Conservation (phyloP, 2,888 invertebrate genomes). For the Eudasyphora cyanicolor region DNA sequence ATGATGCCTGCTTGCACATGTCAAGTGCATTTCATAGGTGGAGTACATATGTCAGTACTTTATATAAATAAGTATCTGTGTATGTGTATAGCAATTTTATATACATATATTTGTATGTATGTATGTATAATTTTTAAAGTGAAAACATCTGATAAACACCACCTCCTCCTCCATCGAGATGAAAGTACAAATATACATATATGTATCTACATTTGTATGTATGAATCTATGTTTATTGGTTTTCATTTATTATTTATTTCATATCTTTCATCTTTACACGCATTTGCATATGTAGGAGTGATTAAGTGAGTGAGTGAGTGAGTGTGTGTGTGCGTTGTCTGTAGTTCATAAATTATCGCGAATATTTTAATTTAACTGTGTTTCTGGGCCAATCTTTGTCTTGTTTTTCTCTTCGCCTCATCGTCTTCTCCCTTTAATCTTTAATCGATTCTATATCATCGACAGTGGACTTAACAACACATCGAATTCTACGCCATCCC, state of each 20-base stretch:
- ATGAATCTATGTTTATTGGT: neutral
- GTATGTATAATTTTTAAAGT: constrained; percentile 14
- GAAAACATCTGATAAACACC: constrained; percentile 23
- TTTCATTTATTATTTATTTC: too few relatives aligned
- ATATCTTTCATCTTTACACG: neutral
- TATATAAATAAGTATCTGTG: too few relatives aligned
- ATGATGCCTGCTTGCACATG: constrained; percentile 58
- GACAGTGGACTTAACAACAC: neutral
- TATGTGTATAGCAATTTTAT: constrained; percentile 15
- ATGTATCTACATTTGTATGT: neutral
- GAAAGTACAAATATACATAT: constrained; percentile 3
- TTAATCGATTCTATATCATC: neutral
- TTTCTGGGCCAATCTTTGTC: constrained; percentile 18
- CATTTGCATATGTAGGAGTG: neutral
- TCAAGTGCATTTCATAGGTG: too few relatives aligned
- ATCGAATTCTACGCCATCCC: neutral
- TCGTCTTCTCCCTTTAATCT: neutral
- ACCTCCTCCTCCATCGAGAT: neutral
- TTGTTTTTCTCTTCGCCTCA: neutral
- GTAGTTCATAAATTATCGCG: neutral
- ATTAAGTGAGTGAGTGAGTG: neutral
- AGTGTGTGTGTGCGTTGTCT: neutral
- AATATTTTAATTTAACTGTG: constrained; percentile 21
- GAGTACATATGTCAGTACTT: too few relatives aligned
- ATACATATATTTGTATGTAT: too few relatives aligned